Percentiles rank a stretch among this genome's conserved stretches.
Evolutionary conservation across 2,888 invertebrate species (phyloP).

Genomic region (Pristionchus maxplancki): DNA sequence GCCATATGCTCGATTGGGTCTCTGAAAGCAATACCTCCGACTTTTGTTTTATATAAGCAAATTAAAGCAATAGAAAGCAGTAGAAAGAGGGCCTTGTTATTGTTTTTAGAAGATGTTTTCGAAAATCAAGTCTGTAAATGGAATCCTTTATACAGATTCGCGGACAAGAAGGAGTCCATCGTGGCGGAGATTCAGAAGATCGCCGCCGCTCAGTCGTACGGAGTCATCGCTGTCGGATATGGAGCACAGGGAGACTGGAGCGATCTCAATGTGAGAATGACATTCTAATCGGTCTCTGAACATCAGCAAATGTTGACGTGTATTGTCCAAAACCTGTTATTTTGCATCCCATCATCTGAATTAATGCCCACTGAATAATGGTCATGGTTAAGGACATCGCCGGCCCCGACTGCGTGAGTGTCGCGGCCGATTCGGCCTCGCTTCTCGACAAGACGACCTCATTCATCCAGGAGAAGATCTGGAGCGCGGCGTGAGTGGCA

Average conservation of each 20-base stretch:
- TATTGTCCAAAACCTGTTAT: not conserved
- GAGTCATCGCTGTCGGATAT: constrained; percentile 41
- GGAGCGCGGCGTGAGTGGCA: constrained; percentile 35
- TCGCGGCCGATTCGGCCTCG: not conserved
- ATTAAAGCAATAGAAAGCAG: too few relatives aligned
- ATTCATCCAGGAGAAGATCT: constrained; percentile 50
- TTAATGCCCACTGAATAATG: too few relatives aligned
- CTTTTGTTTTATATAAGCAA: too few relatives aligned
- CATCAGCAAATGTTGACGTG: not conserved
- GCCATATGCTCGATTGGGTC: too few relatives aligned
- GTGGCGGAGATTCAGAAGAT: constrained; percentile 1
- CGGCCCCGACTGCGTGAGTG: constrained; percentile 12
- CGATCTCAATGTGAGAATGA: constrained; percentile 5
- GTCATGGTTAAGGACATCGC: not conserved
- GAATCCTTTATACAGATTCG: not conserved
- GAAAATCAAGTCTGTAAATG: too few relatives aligned
- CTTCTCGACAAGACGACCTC: not conserved
- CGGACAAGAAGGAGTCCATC: constrained; percentile 7
- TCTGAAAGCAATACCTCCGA: too few relatives aligned
- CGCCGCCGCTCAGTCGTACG: not conserved
- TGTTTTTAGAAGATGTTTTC: too few relatives aligned
- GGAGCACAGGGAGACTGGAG: constrained; percentile 18
- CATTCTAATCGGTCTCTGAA: not conserved
- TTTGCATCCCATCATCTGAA: not conserved
- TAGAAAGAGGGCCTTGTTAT: too few relatives aligned